Evolutionary conservation across 2,888 invertebrate genomes (phyloP).

Genomic region (Tiphia femorata): DNA sequence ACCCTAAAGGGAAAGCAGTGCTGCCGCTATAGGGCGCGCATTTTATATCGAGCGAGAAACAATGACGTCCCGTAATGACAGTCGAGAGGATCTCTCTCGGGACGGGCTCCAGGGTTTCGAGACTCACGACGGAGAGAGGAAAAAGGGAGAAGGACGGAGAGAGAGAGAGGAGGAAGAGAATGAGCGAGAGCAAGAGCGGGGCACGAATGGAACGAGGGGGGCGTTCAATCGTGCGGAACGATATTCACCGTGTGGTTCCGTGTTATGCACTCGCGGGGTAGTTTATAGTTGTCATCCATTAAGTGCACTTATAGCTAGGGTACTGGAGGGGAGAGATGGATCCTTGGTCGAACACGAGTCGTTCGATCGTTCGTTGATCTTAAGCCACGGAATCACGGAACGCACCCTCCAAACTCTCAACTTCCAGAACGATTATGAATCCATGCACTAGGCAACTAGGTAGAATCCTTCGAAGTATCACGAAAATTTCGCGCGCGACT

Average conservation of each 20-base stretch:
- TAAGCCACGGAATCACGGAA: no score
- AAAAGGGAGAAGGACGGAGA: background rate
- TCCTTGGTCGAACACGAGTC: no score
- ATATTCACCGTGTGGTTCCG: constrained; percentile 47
- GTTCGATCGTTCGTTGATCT: no score
- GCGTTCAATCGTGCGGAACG: constrained; percentile 56
- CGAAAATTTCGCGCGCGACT: no score
- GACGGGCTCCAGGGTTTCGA: background rate
- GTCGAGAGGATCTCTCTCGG: constrained; percentile 15
- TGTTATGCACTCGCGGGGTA: constrained; percentile 48
- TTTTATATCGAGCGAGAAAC: constrained; percentile 41
- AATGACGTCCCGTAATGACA: constrained; percentile 43
- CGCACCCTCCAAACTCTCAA: no score
- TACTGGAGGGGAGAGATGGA: no score
- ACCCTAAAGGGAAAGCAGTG: no score
- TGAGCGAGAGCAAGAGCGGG: background rate
- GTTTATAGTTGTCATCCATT: constrained; percentile 57
- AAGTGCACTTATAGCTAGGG: constrained; percentile 46
- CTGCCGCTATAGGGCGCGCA: constrained; percentile 42
- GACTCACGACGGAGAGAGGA: background rate
- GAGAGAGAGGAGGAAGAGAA: constrained; percentile 4
- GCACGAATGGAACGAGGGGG: background rate
- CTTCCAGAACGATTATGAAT: no score
- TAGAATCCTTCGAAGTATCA: no score
- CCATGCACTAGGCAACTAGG: no score